These are phyloP conservation scores for Thamnaconus septentrionalis DNA, from an alignment of 2,113 vertebrate genomes.

Conservation along the genomic window DNA sequence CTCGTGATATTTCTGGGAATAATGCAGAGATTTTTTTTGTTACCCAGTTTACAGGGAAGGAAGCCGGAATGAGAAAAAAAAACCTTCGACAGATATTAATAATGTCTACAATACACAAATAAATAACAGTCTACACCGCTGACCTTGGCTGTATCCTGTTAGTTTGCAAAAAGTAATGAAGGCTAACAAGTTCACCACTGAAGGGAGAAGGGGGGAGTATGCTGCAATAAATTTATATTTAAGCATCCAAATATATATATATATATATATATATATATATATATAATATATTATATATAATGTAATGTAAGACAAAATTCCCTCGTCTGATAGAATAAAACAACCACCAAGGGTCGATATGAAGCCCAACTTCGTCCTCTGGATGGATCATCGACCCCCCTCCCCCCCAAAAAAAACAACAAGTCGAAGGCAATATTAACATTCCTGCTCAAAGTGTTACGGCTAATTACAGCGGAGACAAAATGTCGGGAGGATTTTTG, in stretches of 20 bases:
- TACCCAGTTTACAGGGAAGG: slow-evolving; percentile 33
- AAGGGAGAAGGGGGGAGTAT: slow-evolving; percentile 1
- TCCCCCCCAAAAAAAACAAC: too few relatives aligned
- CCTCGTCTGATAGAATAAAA: too few relatives aligned
- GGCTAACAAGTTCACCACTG: slow-evolving; percentile 37
- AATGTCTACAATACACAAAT: slow-evolving; percentile 41
- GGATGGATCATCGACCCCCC: too few relatives aligned
- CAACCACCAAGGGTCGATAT: too few relatives aligned
- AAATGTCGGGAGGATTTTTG: slow-evolving; percentile 66
- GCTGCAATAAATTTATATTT: slow-evolving; percentile 40
- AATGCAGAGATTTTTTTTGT: slow-evolving; percentile 37
- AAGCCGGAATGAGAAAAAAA: background rate
- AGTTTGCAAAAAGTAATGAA: slow-evolving; percentile 30
- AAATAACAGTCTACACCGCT: slow-evolving; percentile 19
- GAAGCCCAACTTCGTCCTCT: too few relatives aligned
- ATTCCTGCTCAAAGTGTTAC: slow-evolving; percentile 58
- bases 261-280: too few relatives aligned
- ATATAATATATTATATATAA: slow-evolving; percentile 7
- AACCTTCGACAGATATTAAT: slow-evolving; percentile 18
- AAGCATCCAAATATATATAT: background rate
- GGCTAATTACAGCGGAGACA: slow-evolving; percentile 64
- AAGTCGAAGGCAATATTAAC: slow-evolving; percentile 43
- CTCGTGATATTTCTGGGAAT: slow-evolving; percentile 63
- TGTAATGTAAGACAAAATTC: too few relatives aligned
- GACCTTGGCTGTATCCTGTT: slow-evolving; percentile 71